Percentiles rank a stretch among this genome's conserved stretches.
Evolutionary conservation across 2,797 vertebrate species (phyloP).

Genomic region (Fistularia commersonii): DNA sequence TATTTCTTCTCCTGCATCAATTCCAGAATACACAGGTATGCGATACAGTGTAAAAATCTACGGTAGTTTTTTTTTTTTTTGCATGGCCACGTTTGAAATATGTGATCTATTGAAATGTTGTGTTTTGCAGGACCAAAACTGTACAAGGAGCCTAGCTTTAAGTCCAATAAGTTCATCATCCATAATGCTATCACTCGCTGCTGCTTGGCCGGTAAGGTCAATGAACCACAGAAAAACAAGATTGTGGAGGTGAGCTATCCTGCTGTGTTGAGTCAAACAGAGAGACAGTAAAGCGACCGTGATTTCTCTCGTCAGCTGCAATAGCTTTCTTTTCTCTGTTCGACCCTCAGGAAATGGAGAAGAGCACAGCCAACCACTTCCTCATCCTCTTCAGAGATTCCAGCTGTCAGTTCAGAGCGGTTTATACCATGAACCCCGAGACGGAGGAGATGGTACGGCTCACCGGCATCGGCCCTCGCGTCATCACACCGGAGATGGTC

Average conservation of each 20-base stretch:
- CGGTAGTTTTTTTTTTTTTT: background rate
- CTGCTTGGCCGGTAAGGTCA: slow-evolving; percentile 92
- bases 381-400: slow-evolving; percentile 90
- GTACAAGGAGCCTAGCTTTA: slow-evolving; percentile 94
- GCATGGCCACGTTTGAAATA: background rate
- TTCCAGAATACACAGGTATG: slow-evolving; percentile 91
- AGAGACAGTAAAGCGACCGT: background rate
- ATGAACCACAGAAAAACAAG: slow-evolving; percentile 92
- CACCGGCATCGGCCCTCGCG: slow-evolving; percentile 83
- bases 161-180: slow-evolving; percentile 96
- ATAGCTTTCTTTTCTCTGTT: background rate
- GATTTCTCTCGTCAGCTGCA: slow-evolving; percentile 5
- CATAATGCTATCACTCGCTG: slow-evolving; percentile 92
- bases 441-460: slow-evolving; percentile 85
- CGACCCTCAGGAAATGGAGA: slow-evolving; percentile 84
- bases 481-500: slow-evolving; percentile 80
- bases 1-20: slow-evolving; percentile 86
- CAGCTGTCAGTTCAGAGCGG: slow-evolving; percentile 90
- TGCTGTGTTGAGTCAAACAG: slow-evolving; percentile 30
- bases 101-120: background rate
- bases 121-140: slow-evolving; percentile 83
- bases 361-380: slow-evolving; percentile 88
- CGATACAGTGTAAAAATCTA: background rate
- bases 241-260: slow-evolving; percentile 82
- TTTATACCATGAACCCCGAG: slow-evolving; percentile 87